phyloP scores from a whole-genome alignment of 2,113 vertebrate species.

The Cygnus buccinator region DNA sequence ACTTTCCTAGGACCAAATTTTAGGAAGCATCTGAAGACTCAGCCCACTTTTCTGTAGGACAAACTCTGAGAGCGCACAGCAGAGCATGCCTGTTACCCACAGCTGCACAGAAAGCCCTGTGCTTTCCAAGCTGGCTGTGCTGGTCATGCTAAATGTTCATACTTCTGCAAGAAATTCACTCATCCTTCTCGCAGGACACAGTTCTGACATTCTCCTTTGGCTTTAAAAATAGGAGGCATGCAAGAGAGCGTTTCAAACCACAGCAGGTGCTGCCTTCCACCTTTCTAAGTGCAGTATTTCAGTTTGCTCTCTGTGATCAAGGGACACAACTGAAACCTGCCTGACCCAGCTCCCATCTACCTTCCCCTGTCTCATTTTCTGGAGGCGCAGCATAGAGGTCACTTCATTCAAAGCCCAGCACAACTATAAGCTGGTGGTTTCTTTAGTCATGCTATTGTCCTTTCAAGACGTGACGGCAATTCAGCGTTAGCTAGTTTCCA shows the following conservation, averaged over 20 bases:
- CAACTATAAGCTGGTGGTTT: neutral
- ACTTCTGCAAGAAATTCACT: neutral
- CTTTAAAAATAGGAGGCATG: neutral
- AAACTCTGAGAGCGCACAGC: accelerated
- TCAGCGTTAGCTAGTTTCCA: constrained; percentile 13
- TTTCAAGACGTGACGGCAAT: neutral
- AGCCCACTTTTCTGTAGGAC: neutral
- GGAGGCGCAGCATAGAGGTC: neutral
- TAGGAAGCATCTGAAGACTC: neutral
- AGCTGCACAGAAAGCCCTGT: neutral
- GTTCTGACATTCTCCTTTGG: neutral
- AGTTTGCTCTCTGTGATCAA: neutral
- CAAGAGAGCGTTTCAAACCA: neutral
- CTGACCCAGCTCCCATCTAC: neutral
- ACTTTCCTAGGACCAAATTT: neutral
- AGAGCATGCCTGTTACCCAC: neutral
- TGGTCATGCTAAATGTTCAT: neutral
- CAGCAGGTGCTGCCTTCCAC: neutral
- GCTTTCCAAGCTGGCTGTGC: neutral
- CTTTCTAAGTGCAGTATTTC: neutral
- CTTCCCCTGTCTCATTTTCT: neutral
- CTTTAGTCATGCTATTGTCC: neutral
- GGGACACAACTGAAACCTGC: neutral
- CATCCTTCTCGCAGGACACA: neutral
- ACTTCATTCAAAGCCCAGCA: neutral